Evolutionary conservation across 2,797 vertebrate species (phyloP).

Genomic region (Mormyrops boulengeri): DNA sequence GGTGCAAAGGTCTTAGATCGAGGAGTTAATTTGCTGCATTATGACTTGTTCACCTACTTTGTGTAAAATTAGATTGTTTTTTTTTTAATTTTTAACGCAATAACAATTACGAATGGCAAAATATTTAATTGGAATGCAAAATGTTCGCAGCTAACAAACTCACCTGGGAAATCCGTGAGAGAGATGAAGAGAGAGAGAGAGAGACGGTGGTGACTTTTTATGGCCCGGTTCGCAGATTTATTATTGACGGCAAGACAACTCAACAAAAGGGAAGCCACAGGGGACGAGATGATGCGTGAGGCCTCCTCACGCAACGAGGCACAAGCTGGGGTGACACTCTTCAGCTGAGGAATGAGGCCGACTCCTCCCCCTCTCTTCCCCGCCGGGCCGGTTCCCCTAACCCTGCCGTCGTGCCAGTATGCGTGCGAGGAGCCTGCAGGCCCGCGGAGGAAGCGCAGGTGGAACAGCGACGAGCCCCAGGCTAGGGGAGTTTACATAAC

Average conservation of each 20-base stretch:
- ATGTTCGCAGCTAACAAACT: not conserved
- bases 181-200: not conserved
- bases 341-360: constrained; percentile 8
- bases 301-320: constrained; percentile 59
- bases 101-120: not conserved
- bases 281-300: constrained; percentile 47
- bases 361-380: constrained; percentile 44
- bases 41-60: not conserved
- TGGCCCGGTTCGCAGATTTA: not conserved
- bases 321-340: constrained; percentile 32
- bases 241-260: constrained; percentile 36
- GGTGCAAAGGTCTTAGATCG: not conserved
- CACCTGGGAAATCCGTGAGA: not conserved
- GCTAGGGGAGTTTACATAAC: constrained; percentile 71
- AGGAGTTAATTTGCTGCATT: not conserved
- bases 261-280: constrained; percentile 37
- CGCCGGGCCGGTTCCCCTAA: constrained; percentile 56
- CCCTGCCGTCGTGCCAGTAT: constrained; percentile 33
- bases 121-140: not conserved
- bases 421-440: constrained; percentile 63
- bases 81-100: not conserved
- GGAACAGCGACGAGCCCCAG: constrained; percentile 53
- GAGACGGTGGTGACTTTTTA: not conserved
- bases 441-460: constrained; percentile 63
- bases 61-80: not conserved